phyloP scores from a whole-genome alignment of 2,113 vertebrate species.

The Centrocercus urophasianus region DNA sequence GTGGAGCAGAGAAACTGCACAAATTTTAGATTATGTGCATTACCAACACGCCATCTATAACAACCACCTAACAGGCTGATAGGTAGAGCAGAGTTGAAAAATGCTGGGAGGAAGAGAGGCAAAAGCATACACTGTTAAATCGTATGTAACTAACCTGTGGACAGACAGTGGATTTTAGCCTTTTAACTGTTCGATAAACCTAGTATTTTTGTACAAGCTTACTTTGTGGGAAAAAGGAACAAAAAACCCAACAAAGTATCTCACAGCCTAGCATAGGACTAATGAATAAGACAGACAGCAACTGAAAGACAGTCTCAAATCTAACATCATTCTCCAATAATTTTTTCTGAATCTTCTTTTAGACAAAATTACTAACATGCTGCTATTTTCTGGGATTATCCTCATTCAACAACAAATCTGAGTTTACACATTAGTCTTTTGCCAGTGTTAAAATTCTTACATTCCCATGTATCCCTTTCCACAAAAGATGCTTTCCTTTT shows the following conservation, averaged over 20 bases:
- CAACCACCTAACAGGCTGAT: neutral
- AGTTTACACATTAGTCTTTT: neutral
- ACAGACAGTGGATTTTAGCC: neutral
- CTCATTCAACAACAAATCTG: neutral
- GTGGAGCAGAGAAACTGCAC: slow-evolving; percentile 18
- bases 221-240: slow-evolving; percentile 41
- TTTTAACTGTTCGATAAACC: neutral
- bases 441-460: neutral
- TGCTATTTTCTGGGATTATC: neutral
- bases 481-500: neutral
- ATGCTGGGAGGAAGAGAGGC: neutral
- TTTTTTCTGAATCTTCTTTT: neutral
- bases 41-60: slow-evolving; percentile 20
- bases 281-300: neutral
- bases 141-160: neutral
- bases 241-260: neutral
- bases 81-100: slow-evolving; percentile 21
- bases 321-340: neutral
- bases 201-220: neutral
- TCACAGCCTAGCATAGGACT: neutral
- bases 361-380: neutral
- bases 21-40: slow-evolving; percentile 46
- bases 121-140: neutral
- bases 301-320: neutral
- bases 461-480: neutral